Evolutionary conservation across 2,797 vertebrate species (phyloP), one percentile per base, ranked within the genome.

Genomic region (Cynopterus sphinx): DNA sequence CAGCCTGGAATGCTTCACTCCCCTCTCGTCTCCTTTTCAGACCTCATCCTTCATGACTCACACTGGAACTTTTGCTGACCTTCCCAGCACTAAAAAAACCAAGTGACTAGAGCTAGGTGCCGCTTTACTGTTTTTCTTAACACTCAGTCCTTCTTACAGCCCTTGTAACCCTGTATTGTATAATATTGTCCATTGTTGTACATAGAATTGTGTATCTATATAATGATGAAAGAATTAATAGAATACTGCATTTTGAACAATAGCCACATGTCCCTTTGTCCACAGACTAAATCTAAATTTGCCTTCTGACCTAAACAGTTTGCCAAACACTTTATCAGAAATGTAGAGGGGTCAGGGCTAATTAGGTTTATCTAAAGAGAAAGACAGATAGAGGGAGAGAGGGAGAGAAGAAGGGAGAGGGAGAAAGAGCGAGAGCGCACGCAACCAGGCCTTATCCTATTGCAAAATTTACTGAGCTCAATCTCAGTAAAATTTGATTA

Each of bases 401-500:
- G 41, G 68, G 53, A 90, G 43, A 91, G 49, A 9, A 9, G 41
- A 43, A 43, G 41, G 41, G 9, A 43, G 41, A 43, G 5, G 9
- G 41, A 43, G 41, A 43, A 5, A 17, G 15, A 49, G 49, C 5
- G 15, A 2, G 16, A 49, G 49, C 16, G 33, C 41, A 41, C 5
- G 9, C 41, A 41, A 11, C 16, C 49, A 79, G 57, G 19, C 19
- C 46, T 53, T 31, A 36, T 17, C 41, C 33, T 33, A 46, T 33
- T 89, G 39, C 79, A 92, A 28, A 46, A 24, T 79, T 90, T 46
- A 39, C 67, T 83, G 41, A 63, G 28, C 43, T 73, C 59, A 77
- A 31, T 94, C n/a, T 87, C 55, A 90, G 16, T 90, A 94, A 91
- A 94, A 95, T 13, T 84, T 46, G 49, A 67, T 81, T 55, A 77